Base-by-base conservation (phyloP, 2,888 invertebrate genomes). In the Hetaerina titia region DNA sequence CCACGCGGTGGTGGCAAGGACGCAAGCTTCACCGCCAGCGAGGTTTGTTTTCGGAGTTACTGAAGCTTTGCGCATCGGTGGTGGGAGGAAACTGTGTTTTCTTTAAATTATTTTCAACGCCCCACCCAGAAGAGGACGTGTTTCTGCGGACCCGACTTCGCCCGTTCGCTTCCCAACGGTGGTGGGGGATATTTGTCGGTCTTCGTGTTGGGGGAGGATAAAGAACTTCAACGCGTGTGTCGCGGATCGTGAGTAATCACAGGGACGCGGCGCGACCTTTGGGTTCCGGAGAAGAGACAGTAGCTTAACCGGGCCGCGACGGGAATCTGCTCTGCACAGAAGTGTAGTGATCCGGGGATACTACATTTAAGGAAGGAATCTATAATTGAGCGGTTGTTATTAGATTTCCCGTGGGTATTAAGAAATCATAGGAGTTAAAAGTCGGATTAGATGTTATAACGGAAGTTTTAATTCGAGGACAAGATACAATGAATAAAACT, bases 211-310 rank as follows among this genome's bases (percentile, higher is more conserved):
- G 6, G 25, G 31, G 81, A 31, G 25, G 31, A 31, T 2, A 45
- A 69, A 81, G 81, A 81, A 81, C 81, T 81, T 81, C 81, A 81
- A 81, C 81, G 81, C 81, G 81, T 81, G 81, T 31, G 31, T 81
- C 6, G 22, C 81, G 81, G 25, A 81, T 2, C 13, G n/a, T 69
- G 22, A 9, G n/a, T n/a, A 69, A n/a, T n/a, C n/a, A 22, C 69
- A 15, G 31, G 81, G 81, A 81, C 31, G 13, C 25, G 2, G 11
- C 8, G 81, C n/a, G 31, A 15, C 81, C 81, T 81, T 81, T n/a
- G 25, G 31, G 81, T 81, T 81, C 81, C 81, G 81, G 25, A 11
- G 45, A 45, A 45, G 45, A 1, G 45, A 45, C 45, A 4, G 45
- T 45, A 45, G 45, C 45, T 45, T 45, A 2, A 2, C 45, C 45